phyloP scores from a whole-genome alignment of 2,113 vertebrate genomes.

The Thamnaconus septentrionalis region DNA sequence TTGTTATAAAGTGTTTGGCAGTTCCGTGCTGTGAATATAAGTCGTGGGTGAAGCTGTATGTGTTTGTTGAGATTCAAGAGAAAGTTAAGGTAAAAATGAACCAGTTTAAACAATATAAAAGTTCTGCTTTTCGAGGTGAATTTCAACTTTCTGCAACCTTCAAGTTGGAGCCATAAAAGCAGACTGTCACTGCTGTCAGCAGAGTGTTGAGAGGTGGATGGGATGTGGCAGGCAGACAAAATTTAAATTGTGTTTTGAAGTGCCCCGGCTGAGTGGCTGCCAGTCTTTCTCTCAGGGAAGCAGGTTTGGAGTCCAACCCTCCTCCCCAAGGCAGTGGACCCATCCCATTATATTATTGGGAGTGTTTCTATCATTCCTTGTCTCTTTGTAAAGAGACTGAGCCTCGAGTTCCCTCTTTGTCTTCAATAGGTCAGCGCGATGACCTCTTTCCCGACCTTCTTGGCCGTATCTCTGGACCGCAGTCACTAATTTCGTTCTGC shows the following conservation, averaged over 20 bases:
- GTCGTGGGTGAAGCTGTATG: constrained; percentile 4
- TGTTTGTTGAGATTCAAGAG: constrained; percentile 1
- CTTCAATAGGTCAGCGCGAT: constrained; percentile 45
- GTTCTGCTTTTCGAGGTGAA: neutral
- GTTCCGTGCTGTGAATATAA: constrained; percentile 6
- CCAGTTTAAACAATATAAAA: neutral
- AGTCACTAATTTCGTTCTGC: too few species aligned
- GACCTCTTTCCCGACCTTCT: constrained; percentile 26
- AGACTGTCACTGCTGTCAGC: constrained; percentile 66
- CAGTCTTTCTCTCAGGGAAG: constrained; percentile 61
- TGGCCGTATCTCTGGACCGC: too few species aligned
- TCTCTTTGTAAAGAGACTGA: neutral
- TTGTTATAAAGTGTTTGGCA: constrained; percentile 31
- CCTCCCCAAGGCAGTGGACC: constrained; percentile 50
- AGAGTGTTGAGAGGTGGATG: constrained; percentile 51
- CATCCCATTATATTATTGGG: constrained; percentile 30
- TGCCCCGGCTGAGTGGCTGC: constrained; percentile 64
- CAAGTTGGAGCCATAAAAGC: constrained; percentile 58
- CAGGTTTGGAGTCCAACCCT: constrained; percentile 64
- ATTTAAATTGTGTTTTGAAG: constrained; percentile 73
- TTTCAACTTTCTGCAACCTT: constrained; percentile 59
- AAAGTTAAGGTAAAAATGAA: neutral
- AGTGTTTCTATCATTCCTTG: neutral
- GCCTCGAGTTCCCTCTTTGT: constrained; percentile 46
- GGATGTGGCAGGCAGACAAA: constrained; percentile 63